A percentile compares a stretch with the other conserved stretches of the same genome.
Conservation (phyloP, 2,113 vertebrate genomes). For the Dicerorhinus sumatrensis region DNA sequence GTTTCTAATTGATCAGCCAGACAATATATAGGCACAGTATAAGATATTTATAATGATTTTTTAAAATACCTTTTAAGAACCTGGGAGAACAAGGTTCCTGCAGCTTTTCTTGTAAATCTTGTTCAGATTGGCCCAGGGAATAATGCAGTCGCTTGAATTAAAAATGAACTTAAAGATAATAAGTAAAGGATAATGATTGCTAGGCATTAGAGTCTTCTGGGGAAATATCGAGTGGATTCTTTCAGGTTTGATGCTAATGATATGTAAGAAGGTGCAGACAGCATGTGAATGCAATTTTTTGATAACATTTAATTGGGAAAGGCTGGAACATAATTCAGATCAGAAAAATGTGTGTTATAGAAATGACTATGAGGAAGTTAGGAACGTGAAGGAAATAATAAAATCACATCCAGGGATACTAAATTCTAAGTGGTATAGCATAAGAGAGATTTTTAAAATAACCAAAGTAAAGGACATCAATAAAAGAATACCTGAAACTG, state of each 20-base stretch:
- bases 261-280: background rate
- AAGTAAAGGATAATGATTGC: conserved; percentile 59
- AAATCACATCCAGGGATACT: background rate
- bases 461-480: background rate
- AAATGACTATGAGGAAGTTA: background rate
- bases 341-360: conserved; percentile 28
- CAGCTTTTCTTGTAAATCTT: conserved; percentile 50
- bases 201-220: conserved; percentile 2
- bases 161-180: conserved; percentile 61
- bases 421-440: background rate
- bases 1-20: background rate
- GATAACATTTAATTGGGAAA: conserved; percentile 36
- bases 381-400: background rate
- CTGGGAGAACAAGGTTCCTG: background rate
- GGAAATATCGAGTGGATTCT: background rate
- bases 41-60: background rate
- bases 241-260: conserved; percentile 63
- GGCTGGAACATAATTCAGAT: background rate
- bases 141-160: conserved; percentile 62
- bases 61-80: conserved; percentile 39
- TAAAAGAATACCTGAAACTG: background rate
- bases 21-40: background rate
- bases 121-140: conserved; percentile 1
- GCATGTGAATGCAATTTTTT: conserved; percentile 55
- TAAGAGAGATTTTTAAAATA: conserved; percentile 15